Percentiles rank a stretch among this genome's conserved stretches.
Conservation (phyloP, 2,888 invertebrate genomes). For the Hirtodrosophila cameraria region DNA sequence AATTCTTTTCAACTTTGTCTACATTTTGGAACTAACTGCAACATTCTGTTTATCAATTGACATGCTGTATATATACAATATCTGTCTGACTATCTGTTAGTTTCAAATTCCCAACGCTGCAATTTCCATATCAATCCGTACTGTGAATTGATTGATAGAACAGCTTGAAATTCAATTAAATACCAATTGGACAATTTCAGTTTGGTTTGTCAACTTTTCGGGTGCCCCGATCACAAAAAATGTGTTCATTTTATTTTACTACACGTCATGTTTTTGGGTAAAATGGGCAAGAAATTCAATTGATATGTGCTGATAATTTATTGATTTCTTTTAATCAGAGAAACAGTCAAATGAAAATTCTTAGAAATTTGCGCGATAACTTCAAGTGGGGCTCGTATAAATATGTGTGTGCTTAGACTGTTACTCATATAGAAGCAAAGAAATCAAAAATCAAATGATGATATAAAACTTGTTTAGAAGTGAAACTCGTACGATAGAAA, state of each 20-base stretch:
- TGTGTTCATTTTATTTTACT: slow-evolving; percentile 25
- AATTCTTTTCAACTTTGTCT: no score
- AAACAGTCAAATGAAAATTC: slow-evolving; percentile 50
- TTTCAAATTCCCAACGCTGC: neutral
- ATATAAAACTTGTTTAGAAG: slow-evolving; percentile 63
- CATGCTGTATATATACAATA: neutral
- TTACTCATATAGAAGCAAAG: slow-evolving; percentile 39
- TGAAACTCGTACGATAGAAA: slow-evolving; percentile 36
- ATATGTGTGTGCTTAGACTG: slow-evolving; percentile 3
- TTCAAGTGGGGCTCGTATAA: no score
- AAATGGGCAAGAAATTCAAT: slow-evolving; percentile 43
- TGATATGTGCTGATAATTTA: slow-evolving; percentile 69
- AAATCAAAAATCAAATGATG: slow-evolving; percentile 39
- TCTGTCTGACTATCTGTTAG: neutral
- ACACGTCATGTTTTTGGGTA: no score
- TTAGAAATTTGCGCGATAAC: slow-evolving; percentile 58
- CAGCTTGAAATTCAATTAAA: slow-evolving; percentile 54
- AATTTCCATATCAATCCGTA: slow-evolving; percentile 5
- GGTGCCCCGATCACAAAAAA: slow-evolving; percentile 24
- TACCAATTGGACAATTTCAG: slow-evolving; percentile 53
- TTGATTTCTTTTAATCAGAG: slow-evolving; percentile 69
- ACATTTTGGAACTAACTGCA: neutral
- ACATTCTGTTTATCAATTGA: neutral
- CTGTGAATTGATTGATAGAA: slow-evolving; percentile 31
- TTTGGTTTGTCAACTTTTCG: neutral